Base-by-base conservation (phyloP, 2,113 vertebrate genomes). In the Illadopsis cleaveri region DNA sequence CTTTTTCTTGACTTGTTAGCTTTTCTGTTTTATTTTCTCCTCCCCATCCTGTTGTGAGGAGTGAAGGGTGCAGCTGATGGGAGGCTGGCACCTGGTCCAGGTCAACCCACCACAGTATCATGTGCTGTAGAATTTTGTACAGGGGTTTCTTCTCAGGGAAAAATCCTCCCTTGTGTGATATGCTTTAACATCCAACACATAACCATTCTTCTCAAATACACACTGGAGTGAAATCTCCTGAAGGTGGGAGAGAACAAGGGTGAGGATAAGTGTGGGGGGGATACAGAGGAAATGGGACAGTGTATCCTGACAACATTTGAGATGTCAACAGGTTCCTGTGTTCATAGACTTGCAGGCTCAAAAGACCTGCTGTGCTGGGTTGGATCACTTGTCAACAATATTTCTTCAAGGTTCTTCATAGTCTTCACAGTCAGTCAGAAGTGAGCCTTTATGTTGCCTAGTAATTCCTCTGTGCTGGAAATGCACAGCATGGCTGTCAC, bases 401-500 rank as follows among this genome's bases (percentile, higher is more conserved):
- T 48, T 90, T 80, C 47, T 86, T 12, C 38, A 82, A 51, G 13
- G 14, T 79, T 75, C 53, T 90, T 82, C 38, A 7, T 53, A 38
- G 28, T 70, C 38, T 77, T 62, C 64, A 37, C 21, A 75, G 42
- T 72, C 78, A 84, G 56, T 62, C 12, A 70, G 72, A 83, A 93
- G 60, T 15, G 40, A 66, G 38, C 4, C 44, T 95, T 86, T 82
- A 54, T 12, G 25, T 82, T 64, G 93, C 89, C 23, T 37, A 12
- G 30, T 90, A 70, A 75, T 81, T 82, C 31, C 35, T 70, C 60
- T 80, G n/a, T 92, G 82, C 30, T 91, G 82, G 42, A 92, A 87
- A 62, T 57, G 54, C 22, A 45, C 44, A 78, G 44, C 13, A 7
- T 56, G 58, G 51, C 22, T 73, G 30, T 75, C 12, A 8, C 17